Evolutionary conservation across 2,113 vertebrate genomes (phyloP).

Genomic region (Protobothrops flavoviridis): DNA sequence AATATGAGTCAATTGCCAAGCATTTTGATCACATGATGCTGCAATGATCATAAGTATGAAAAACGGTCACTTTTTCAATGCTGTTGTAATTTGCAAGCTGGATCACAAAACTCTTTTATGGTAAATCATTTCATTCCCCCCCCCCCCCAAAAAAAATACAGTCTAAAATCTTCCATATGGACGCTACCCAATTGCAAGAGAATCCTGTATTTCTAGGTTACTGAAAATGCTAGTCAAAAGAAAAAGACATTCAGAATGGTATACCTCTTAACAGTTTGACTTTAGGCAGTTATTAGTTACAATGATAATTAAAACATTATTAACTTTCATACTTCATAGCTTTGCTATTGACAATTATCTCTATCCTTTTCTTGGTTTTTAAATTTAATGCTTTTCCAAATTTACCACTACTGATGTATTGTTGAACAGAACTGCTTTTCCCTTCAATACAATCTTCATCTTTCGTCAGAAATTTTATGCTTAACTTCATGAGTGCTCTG

Average conservation of each 20-base stretch:
- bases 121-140: not conserved
- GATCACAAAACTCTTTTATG: not conserved
- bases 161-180: not conserved
- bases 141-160: not conserved
- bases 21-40: too few species aligned
- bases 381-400: not conserved
- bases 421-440: not conserved
- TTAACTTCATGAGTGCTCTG: not conserved
- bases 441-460: not conserved
- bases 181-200: not conserved
- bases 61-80: too few species aligned
- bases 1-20: too few species aligned
- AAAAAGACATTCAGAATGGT: not conserved
- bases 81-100: not conserved
- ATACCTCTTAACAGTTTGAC: not conserved
- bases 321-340: not conserved
- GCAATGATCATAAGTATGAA: too few species aligned
- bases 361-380: not conserved
- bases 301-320: not conserved
- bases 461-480: conserved; percentile 11
- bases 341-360: not conserved
- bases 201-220: not conserved
- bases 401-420: not conserved
- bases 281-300: not conserved
- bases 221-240: not conserved